Conservation (phyloP, 2,797 vertebrate species). For the Scyliorhinus canicula region DNA sequence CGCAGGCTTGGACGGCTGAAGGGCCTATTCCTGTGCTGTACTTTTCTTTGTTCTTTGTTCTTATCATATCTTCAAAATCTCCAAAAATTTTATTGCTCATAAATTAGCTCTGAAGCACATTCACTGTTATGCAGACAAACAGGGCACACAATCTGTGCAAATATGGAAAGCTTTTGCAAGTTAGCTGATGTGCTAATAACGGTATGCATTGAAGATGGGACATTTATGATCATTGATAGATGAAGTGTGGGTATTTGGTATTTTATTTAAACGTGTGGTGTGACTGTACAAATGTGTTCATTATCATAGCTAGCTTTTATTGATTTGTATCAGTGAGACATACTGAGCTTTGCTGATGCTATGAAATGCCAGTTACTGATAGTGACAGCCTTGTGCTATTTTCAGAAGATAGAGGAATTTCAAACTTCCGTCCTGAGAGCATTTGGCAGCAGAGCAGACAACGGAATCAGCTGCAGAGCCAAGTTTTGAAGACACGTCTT, state of each 20-base stretch:
- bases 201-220: background rate
- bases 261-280: background rate
- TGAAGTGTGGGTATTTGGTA: background rate
- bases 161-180: background rate
- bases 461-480: background rate
- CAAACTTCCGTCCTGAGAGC: background rate
- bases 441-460: slow-evolving; percentile 27
- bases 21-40: too few species aligned
- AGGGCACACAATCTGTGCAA: background rate
- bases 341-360: slow-evolving; percentile 17
- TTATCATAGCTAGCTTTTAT: background rate
- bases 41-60: too few species aligned
- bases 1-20: too few species aligned
- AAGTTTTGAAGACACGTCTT: background rate
- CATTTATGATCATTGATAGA: background rate
- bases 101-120: background rate
- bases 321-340: background rate
- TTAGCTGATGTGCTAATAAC: background rate
- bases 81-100: background rate
- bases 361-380: background rate
- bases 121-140: background rate
- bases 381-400: background rate
- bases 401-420: slow-evolving; percentile 26
- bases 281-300: background rate
- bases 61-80: background rate